Base-by-base conservation (phyloP, 2,888 invertebrate genomes). In the Tricholauxania praeusta region DNA sequence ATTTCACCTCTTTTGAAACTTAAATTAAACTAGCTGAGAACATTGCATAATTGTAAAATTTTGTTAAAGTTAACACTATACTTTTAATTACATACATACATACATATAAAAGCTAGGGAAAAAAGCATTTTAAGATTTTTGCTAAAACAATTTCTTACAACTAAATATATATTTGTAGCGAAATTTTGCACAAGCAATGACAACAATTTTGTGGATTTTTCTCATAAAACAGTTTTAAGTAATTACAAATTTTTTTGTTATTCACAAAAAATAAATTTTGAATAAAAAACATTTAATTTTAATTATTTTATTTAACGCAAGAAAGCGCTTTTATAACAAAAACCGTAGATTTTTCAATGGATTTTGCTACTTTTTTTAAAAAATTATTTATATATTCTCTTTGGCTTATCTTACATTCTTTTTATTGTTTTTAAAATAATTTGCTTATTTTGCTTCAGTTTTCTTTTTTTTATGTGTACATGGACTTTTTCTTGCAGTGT, bases 361-460 rank as follows among this genome's bases (percentile, higher is more conserved):
- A 62, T 63, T 63, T 69, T 59, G 60, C 12, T 62, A 60, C 12
- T 59, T 80, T 79, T 66, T 47, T 49, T 72, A 67, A 70, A 66
- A 68, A 71, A 69, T 73, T 59, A 63, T 77, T 77, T 74, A 78
- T 79, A 75, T 77, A 75, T 78, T 79, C 83, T 85, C 85, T 86
- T 86, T 86, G 86, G 86, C 86, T 86, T 86, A 86, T 84, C 87
- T 86, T 86, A 86, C 77, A 80, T 77, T 79, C 77, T 78, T 80
- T 78, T 76, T 74, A 67, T 17, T 60, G 65, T 60, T 17, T 47
- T 59, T 49, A 60, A 53, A 63, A 63, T 47, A 62, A 62, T n/a
- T n/a, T 28, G 60, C 19, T 12, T 64, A 22, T 22, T 49, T 19
- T 22, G n/a, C 28, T 67, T 55, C n/a, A 17, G 17, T 15, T 49